Evolutionary conservation across 2,888 invertebrate genomes (phyloP), one percentile per base, ranked within the genome.

Genomic region (Bugula neritina): DNA sequence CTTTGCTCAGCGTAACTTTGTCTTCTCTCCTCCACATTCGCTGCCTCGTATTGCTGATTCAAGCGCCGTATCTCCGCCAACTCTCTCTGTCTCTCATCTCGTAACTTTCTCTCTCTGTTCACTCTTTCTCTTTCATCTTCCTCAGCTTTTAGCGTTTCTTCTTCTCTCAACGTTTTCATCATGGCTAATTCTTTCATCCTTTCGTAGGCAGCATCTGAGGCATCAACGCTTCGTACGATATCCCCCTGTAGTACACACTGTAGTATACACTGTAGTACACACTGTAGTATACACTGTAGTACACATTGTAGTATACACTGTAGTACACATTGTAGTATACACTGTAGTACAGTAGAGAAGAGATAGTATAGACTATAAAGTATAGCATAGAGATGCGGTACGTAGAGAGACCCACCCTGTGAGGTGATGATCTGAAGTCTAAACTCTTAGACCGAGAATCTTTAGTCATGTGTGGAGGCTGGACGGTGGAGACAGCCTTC

Each of bases 141-240:
- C 21, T 74, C 74, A 1, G 75, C 77, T 35, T 71, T 71, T 71
- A 72, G 63, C 57, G 75, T 57, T 72, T 78, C 78, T 35, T 76
- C 75, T 71, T 79, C 77, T 73, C 78, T 78, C 58, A 77, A 74
- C 63, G 71, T 71, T 54, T 75, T 34, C 63, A 63, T 63, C 63
- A 25, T 21, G 10, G 63, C 63, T 31, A 63, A n/a, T 31, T 63
- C 63, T n/a, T 34, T 63, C 34, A 27, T 63, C n/a, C 63, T 27
- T 31, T 63, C 63, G n/a, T 63, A 17, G 63, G 63, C 63, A 34
- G 63, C 63, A 63, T 63, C 63, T 17, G 63, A 29, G 27, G 63
- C 63, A 29, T 13, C 63, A 29, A 63, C 63, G n/a, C 63, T 63
- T 31, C 63, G 27, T n/a, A 63, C 63, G 2, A 63, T 63, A 27